A percentile compares a stretch with the other conserved stretches of the same genome.
These are phyloP conservation scores for Norana najaformis DNA, from an alignment of 2,888 invertebrate species.

Conservation along the genomic window DNA sequence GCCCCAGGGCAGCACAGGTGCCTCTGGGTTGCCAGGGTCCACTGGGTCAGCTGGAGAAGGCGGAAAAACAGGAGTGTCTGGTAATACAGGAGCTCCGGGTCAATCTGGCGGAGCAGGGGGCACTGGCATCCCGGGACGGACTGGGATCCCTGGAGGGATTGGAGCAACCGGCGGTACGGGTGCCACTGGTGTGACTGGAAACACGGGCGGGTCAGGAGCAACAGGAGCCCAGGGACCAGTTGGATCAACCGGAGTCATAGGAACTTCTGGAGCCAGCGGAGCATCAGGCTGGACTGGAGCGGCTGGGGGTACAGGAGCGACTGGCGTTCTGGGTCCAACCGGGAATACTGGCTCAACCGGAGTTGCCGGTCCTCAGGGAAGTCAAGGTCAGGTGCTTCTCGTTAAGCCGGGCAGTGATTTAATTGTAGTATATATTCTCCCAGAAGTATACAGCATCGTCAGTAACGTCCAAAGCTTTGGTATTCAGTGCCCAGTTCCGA, in stretches of 20 bases:
- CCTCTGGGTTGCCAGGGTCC: conserved; percentile 23
- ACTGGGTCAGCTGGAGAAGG: conserved; percentile 14
- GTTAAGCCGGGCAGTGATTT: background rate
- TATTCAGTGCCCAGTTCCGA: too few species aligned
- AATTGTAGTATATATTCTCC: background rate
- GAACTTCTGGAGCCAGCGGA: conserved; percentile 21
- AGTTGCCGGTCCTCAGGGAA: conserved; percentile 29
- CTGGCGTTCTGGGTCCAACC: conserved; percentile 14
- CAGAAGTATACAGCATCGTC: background rate
- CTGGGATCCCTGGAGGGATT: conserved; percentile 19
- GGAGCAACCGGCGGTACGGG: conserved; percentile 25
- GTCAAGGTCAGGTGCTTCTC: background rate
- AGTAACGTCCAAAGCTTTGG: too few species aligned
- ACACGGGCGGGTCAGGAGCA: conserved; percentile 27
- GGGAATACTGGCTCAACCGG: conserved; percentile 39
- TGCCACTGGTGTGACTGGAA: conserved; percentile 14
- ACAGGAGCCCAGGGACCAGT: conserved; percentile 17
- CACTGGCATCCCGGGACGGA: background rate
- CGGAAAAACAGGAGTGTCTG: conserved; percentile 14
- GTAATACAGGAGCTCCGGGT: conserved; percentile 25
- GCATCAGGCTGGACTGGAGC: background rate
- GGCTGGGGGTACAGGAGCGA: background rate
- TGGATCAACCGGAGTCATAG: conserved; percentile 22
- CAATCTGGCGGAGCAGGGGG: conserved; percentile 15
- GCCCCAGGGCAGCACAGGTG: conserved; percentile 21